Evolutionary conservation across 2,888 invertebrate genomes (phyloP), one percentile per base, ranked within the genome.

Genomic region (Apamea sordens): DNA sequence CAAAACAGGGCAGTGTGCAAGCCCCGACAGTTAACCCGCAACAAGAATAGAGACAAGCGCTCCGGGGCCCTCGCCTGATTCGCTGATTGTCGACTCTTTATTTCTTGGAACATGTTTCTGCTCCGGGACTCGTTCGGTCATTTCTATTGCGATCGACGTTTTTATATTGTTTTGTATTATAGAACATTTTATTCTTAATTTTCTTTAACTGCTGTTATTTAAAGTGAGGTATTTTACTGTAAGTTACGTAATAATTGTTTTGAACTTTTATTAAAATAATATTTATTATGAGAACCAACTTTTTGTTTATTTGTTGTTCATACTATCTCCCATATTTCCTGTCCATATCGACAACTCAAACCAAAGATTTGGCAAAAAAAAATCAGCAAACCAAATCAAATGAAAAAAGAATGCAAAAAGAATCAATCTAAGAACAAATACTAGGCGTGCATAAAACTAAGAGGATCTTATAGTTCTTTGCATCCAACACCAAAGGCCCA

Each of bases 21-120:
- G 94, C 98, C n/a, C 67, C 98, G 99, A 84, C 99, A 99, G 67
- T 98, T 99, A 85, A 98, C 98, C 1, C 98, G 99, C 88, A 98
- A 98, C 89, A 99, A 99, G 96, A 98, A 98, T 95, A 97, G 99
- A 79, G 99, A 99, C 96, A 99, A 99, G 95, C 98, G 99, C n/a
- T 50, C 47, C n/a, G 28, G 41, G 21, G 61, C 24, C 13, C 28
- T 72, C 64, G 21, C 21, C 28, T 53, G 41, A 41, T 41, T 41
- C 41, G 41, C 41, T 41, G 75, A 63, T 61, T 73, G 56, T 80
- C 71, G 61, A 76, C n/a, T n/a, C n/a, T n/a, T n/a, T n/a, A n/a
- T n/a, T n/a, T n/a, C n/a, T n/a, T n/a, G n/a, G n/a, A n/a, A n/a
- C n/a, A n/a, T n/a, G n/a, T n/a, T 53, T 67, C 65, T 68, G 80